phyloP scores from a whole-genome alignment of 2,113 vertebrate genomes.

The Oryzias woworae region DNA sequence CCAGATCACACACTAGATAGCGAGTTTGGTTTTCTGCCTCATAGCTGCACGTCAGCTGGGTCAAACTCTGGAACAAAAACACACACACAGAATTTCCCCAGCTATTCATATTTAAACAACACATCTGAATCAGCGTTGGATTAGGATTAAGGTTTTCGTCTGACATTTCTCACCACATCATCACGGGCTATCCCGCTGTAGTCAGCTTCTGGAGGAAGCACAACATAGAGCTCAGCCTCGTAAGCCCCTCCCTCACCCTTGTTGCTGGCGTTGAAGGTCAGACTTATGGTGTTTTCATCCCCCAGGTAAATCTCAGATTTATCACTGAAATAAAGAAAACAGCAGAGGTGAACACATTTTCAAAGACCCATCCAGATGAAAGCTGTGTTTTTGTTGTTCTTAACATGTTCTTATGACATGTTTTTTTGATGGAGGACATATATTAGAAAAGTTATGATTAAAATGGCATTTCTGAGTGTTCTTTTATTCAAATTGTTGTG shows the following conservation, averaged over 20 bases:
- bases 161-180: conserved; percentile 72
- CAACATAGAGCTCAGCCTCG: conserved; percentile 83
- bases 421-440: too few species aligned
- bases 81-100: conserved; percentile 11
- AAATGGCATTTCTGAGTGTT: too few species aligned
- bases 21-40: conserved; percentile 79
- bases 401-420: too few species aligned
- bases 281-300: conserved; percentile 79
- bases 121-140: not conserved
- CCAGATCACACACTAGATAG: conserved; percentile 82
- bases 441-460: too few species aligned
- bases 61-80: conserved; percentile 72
- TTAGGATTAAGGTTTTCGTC: not conserved
- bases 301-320: conserved; percentile 78
- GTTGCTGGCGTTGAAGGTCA: conserved; percentile 82
- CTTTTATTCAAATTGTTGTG: too few species aligned
- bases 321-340: conserved; percentile 69
- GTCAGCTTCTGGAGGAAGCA: conserved; percentile 78
- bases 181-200: conserved; percentile 83
- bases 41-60: conserved; percentile 82
- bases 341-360: not conserved
- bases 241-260: conserved; percentile 86
- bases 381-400: not conserved
- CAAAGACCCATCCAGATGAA: not conserved
- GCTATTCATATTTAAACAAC: not conserved